Percentiles rank a stretch among this genome's conserved stretches.
Evolutionary conservation across 2,113 vertebrate genomes (phyloP).

Genomic region (Glaucomys volans): DNA sequence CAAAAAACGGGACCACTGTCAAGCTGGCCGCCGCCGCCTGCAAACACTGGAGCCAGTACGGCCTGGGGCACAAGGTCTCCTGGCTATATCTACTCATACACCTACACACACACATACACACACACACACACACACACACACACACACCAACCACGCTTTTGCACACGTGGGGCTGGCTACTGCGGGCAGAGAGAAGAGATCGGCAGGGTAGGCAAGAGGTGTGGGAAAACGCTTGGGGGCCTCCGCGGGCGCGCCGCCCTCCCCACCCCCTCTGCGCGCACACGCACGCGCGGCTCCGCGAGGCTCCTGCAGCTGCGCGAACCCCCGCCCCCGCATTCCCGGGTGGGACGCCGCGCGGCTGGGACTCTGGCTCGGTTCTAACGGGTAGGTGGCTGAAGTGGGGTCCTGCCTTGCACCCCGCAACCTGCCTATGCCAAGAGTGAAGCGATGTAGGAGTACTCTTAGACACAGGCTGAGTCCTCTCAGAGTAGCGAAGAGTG

Average conservation of each 20-base stretch:
- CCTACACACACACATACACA: background rate
- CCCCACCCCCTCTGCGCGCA: background rate
- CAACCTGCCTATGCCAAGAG: background rate
- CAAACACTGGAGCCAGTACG: background rate
- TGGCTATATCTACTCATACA: background rate
- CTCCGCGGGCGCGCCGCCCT: background rate
- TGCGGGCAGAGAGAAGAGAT: background rate
- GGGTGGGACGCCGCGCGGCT: background rate
- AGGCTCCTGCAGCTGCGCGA: constrained; percentile 69
- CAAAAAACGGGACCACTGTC: background rate
- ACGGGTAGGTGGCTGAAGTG: background rate
- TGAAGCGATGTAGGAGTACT: background rate
- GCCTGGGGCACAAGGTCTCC: background rate
- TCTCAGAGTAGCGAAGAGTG: background rate
- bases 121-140: background rate
- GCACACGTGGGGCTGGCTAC: constrained; percentile 46
- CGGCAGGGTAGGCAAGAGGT: background rate
- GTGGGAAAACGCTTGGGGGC: background rate
- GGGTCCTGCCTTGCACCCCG: background rate
- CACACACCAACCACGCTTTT: background rate
- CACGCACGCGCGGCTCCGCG: background rate
- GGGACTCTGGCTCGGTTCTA: background rate
- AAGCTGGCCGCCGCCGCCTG: background rate
- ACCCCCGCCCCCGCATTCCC: background rate
- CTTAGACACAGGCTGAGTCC: background rate